Conservation (phyloP, 2,113 vertebrate genomes). For the Megaceryle maxima region DNA sequence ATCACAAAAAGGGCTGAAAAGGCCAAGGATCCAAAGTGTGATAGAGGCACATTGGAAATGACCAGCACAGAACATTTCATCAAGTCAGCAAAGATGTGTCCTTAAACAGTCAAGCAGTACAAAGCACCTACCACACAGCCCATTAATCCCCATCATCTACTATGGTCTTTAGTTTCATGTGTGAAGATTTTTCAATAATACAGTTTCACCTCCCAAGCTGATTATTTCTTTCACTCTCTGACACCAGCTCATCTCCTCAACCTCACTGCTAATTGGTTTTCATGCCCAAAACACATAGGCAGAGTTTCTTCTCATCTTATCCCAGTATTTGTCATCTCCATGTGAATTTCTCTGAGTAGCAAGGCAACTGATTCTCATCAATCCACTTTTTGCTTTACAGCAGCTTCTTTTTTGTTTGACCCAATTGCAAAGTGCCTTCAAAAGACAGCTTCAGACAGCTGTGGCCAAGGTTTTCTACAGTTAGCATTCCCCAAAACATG, state of each 20-base stretch:
- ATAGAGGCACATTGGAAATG: not conserved
- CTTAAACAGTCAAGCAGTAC: not conserved
- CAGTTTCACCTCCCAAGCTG: not conserved
- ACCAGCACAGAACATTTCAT: not conserved
- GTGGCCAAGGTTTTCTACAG: not conserved
- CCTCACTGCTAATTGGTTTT: not conserved
- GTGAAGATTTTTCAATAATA: not conserved
- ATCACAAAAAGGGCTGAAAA: not conserved
- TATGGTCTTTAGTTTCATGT: not conserved
- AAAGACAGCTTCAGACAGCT: not conserved
- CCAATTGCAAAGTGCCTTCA: not conserved
- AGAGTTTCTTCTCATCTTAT: not conserved
- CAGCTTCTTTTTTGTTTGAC: not conserved
- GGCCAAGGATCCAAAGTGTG: not conserved
- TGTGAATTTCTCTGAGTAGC: not conserved
- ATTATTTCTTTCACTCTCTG: not conserved
- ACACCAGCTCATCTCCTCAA: not conserved
- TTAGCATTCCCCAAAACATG: not conserved
- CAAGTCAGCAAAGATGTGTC: fast-evolving
- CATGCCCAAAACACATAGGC: not conserved
- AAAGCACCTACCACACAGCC: not conserved
- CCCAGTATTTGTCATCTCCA: not conserved
- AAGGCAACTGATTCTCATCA: not conserved
- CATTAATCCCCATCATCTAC: not conserved
- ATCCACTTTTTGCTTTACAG: not conserved